Percentiles rank a stretch among this genome's conserved stretches.
These are phyloP conservation scores for Pavo muticus DNA, from an alignment of 2,113 vertebrate genomes.

Conservation along the genomic window DNA sequence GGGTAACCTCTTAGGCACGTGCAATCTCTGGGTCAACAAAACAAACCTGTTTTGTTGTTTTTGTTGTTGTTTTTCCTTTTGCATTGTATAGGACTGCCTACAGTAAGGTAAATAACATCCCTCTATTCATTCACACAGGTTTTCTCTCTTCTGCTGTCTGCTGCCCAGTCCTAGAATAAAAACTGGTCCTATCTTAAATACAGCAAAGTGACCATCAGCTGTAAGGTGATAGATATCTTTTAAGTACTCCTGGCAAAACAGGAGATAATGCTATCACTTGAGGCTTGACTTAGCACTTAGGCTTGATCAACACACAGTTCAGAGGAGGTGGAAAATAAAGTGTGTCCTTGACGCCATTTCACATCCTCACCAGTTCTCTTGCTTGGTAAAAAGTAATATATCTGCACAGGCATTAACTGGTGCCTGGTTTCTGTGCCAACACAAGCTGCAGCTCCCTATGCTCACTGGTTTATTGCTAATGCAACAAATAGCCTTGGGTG, in stretches of 20 bases:
- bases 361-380: not conserved
- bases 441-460: not conserved
- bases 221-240: not conserved
- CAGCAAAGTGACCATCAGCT: not conserved
- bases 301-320: not conserved
- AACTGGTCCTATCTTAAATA: not conserved
- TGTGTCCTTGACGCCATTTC: accelerated
- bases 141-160: not conserved
- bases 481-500: slow-evolving; percentile 38
- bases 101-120: not conserved
- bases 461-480: not conserved
- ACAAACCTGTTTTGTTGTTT: not conserved
- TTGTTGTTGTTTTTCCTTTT: not conserved
- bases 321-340: not conserved
- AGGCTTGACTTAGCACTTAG: not conserved
- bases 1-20: not conserved
- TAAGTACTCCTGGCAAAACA: not conserved
- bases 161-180: not conserved
- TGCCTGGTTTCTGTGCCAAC: not conserved
- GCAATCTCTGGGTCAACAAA: not conserved
- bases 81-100: not conserved
- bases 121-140: not conserved
- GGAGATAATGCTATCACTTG: not conserved
- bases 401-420: not conserved
- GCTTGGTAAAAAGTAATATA: not conserved